Percentiles rank a stretch among this genome's conserved stretches.
phyloP scores from a whole-genome alignment of 1,140 invertebrate species.

The Eriocheir sinensis region DNA sequence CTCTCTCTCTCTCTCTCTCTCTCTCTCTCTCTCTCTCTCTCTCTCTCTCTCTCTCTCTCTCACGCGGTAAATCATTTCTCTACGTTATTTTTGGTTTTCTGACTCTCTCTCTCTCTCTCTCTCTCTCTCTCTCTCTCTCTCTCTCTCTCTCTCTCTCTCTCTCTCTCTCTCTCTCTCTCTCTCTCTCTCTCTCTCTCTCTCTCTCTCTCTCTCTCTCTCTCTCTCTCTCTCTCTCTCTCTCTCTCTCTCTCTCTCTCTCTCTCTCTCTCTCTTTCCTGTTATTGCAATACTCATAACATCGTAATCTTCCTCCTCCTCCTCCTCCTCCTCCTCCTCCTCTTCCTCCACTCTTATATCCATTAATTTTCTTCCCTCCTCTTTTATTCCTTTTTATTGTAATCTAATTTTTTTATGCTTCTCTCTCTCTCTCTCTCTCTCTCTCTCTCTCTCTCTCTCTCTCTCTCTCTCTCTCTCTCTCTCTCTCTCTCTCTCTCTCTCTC shows the following conservation, averaged over 20 bases:
- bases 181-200: too few relatives aligned
- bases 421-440: not conserved
- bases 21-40: too few relatives aligned
- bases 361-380: not conserved
- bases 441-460: not conserved
- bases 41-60: too few relatives aligned
- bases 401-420: too few relatives aligned
- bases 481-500: not conserved
- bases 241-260: constrained; percentile 60
- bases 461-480: constrained; percentile 31
- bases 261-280: constrained; percentile 33
- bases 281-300: not conserved
- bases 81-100: too few relatives aligned
- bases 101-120: too few relatives aligned
- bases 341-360: not conserved
- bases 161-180: too few relatives aligned
- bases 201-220: not conserved
- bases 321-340: not conserved
- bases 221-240: constrained; percentile 49
- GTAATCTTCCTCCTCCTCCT: not conserved
- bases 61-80: too few relatives aligned
- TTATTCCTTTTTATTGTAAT: not conserved
- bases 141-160: too few relatives aligned
- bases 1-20: not conserved
- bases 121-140: too few relatives aligned